Conservation (phyloP, 2,888 invertebrate species). For the Eupithecia subfuscata region DNA sequence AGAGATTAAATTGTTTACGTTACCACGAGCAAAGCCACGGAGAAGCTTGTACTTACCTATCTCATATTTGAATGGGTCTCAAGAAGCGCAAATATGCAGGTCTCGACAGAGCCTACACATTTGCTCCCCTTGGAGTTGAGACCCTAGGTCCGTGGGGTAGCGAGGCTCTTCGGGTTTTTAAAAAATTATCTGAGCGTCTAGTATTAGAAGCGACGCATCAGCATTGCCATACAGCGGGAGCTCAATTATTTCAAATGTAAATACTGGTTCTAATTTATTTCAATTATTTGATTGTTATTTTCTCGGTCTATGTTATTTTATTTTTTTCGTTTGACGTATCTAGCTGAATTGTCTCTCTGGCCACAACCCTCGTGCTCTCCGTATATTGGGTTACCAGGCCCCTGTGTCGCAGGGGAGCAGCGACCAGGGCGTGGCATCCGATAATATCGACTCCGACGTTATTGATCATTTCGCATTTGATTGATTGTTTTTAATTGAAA, state of each 20-base stretch:
- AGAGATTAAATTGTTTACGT: not conserved
- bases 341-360: slow-evolving; percentile 47
- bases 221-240: no score
- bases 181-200: no score
- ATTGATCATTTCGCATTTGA: slow-evolving; percentile 66
- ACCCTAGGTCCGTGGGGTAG: no score
- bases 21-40: not conserved
- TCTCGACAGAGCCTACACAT: no score
- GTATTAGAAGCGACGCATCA: no score
- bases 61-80: no score
- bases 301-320: not conserved
- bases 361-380: slow-evolving; percentile 61
- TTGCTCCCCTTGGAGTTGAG: no score
- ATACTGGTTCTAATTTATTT: no score
- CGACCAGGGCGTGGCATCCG: slow-evolving; percentile 55
- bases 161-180: no score
- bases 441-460: slow-evolving; percentile 65
- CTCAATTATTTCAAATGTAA: no score
- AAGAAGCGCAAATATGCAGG: no score
- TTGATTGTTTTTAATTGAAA: slow-evolving; percentile 63
- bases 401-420: slow-evolving; percentile 59
- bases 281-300: no score
- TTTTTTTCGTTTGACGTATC: slow-evolving; percentile 44
- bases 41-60: not conserved
- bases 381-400: slow-evolving; percentile 81